These are phyloP conservation scores for Carassius auratus DNA, from an alignment of 2,113 vertebrate species.

Conservation along the genomic window DNA sequence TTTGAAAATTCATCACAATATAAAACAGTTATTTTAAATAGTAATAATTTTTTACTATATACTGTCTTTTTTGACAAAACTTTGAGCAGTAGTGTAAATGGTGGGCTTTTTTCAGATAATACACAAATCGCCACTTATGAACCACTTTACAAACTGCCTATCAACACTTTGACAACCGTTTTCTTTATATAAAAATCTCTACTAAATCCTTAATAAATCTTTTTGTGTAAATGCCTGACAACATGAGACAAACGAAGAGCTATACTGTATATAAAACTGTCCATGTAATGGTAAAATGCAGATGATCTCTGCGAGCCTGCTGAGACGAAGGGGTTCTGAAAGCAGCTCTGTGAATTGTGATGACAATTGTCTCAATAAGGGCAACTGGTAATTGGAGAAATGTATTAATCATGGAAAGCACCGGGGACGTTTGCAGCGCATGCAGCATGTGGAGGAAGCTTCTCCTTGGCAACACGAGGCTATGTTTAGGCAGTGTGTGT, in stretches of 20 bases:
- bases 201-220: not conserved
- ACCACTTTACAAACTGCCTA: not conserved
- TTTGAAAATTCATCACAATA: not conserved
- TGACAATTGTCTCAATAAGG: conserved; percentile 18
- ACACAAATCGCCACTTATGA: not conserved
- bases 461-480: conserved; percentile 44
- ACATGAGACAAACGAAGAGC: not conserved
- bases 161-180: not conserved
- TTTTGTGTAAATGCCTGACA: not conserved
- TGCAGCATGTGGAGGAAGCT: conserved; percentile 7
- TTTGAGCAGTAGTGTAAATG: not conserved
- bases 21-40: not conserved
- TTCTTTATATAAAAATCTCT: not conserved
- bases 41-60: not conserved
- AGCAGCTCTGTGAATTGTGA: not conserved
- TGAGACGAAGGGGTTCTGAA: conserved; percentile 5
- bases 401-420: conserved; percentile 30
- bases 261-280: not conserved
- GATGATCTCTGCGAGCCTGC: not conserved
- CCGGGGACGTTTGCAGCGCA: not conserved
- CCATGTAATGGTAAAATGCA: not conserved
- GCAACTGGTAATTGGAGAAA: conserved; percentile 26
- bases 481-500: conserved; percentile 29
- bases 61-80: not conserved
- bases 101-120: not conserved